Percentiles rank a stretch among this genome's conserved stretches.
Conservation (phyloP, 2,888 invertebrate genomes). For the Philereme vetulata region DNA sequence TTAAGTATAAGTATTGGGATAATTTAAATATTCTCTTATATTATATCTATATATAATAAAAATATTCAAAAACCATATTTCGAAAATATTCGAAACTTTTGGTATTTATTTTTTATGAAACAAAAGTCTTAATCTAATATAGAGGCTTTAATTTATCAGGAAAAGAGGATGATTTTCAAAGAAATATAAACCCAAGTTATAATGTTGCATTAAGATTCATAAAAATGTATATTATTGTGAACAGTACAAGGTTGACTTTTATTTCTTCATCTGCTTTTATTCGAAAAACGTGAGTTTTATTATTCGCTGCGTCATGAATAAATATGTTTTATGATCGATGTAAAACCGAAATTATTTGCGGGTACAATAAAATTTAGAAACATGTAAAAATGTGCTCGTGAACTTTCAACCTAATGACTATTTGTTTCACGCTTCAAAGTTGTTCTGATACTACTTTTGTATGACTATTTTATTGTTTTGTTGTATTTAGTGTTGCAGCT, state of each 20-base stretch:
- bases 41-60: no score
- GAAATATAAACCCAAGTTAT: constrained; percentile 21
- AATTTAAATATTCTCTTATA: no score
- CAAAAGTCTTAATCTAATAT: no score
- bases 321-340: constrained; percentile 43
- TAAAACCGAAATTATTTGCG: constrained; percentile 43
- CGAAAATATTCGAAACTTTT: no score
- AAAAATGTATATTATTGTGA: constrained; percentile 33
- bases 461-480: constrained; percentile 31
- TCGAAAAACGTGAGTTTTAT: constrained; percentile 43
- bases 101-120: no score
- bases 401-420: constrained; percentile 3
- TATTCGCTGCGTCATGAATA: constrained; percentile 41
- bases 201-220: constrained; percentile 25
- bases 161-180: constrained; percentile 15
- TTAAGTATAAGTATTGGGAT: no score
- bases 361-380: constrained; percentile 38
- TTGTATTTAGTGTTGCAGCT: constrained; percentile 22
- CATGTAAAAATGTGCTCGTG: constrained; percentile 11
- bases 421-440: constrained; percentile 4
- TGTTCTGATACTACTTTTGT: not conserved
- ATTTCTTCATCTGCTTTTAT: constrained; percentile 42
- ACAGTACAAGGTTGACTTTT: constrained; percentile 37
- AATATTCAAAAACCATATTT: no score
- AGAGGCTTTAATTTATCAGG: constrained; percentile 5